These are phyloP conservation scores for Thereva unica DNA, from an alignment of 2,888 invertebrate genomes.

Conservation along the genomic window DNA sequence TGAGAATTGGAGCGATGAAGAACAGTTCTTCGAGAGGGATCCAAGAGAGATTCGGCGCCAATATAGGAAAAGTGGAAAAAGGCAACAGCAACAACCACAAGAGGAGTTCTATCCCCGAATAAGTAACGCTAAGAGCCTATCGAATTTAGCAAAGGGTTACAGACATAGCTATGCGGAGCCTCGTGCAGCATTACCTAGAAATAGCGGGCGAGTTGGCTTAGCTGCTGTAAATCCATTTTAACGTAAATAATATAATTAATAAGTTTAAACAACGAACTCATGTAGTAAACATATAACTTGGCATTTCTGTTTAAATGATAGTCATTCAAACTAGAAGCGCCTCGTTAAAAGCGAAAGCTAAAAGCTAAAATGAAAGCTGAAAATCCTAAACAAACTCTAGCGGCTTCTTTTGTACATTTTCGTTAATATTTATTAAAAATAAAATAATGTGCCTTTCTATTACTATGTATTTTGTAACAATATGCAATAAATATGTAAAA, in stretches of 20 bases:
- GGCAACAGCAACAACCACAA: slow-evolving; percentile 4
- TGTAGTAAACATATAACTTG: no score
- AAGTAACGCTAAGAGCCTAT: slow-evolving; percentile 50
- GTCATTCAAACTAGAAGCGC: no score
- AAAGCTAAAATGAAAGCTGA: no score
- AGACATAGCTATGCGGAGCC: slow-evolving; percentile 57
- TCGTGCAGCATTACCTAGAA: slow-evolving; percentile 36
- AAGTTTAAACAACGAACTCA: no score
- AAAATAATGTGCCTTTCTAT: no score
- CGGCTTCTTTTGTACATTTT: no score
- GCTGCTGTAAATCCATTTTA: slow-evolving; percentile 58
- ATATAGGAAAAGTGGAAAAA: slow-evolving; percentile 31
- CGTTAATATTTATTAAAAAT: no score
- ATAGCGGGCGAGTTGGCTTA: slow-evolving; percentile 56
- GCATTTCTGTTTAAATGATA: no score
- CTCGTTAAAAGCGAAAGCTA: no score
- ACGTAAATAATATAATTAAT: background rate
- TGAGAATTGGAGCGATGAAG: slow-evolving; percentile 57
- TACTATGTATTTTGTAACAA: no score
- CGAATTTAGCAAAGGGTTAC: slow-evolving; percentile 56
- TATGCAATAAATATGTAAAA: no score
- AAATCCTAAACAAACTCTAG: no score
- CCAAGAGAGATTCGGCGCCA: slow-evolving; percentile 20
- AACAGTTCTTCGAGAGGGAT: slow-evolving; percentile 39
- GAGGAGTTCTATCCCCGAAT: slow-evolving; percentile 38